These are phyloP conservation scores for Petrolisthes manimaculis DNA, from an alignment of 2,888 invertebrate genomes.

Conservation along the genomic window DNA sequence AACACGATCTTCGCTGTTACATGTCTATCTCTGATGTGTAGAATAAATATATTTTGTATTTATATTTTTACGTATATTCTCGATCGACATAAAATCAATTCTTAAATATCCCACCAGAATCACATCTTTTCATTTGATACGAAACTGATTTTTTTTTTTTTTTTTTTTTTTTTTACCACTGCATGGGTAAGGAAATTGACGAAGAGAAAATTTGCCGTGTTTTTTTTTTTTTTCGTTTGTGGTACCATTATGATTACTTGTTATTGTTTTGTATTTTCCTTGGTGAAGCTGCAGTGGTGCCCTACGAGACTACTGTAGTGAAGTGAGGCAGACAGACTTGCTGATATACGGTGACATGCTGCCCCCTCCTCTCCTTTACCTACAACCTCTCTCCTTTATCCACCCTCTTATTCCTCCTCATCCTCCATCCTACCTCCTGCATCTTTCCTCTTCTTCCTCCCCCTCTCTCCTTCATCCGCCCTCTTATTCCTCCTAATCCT, in stretches of 20 bases:
- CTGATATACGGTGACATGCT: neutral
- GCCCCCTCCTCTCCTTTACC: neutral
- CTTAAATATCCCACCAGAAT: neutral
- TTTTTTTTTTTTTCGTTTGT: neutral
- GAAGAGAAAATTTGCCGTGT: neutral
- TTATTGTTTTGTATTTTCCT: neutral
- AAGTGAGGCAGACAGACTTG: neutral
- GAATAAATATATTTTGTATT: too few species aligned
- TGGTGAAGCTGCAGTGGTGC: neutral
- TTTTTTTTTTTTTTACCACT: neutral
- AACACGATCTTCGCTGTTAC: too few species aligned
- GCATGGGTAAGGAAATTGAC: neutral
- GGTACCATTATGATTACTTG: constrained; percentile 8
- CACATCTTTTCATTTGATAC: neutral
- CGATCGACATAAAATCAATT: neutral
- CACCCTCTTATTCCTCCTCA: neutral
- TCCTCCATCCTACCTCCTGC: neutral
- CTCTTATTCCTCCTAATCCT: neutral
- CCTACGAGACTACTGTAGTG: neutral
- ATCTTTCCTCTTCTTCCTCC: neutral
- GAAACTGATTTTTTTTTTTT: neutral
- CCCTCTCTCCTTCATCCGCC: neutral
- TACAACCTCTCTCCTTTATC: neutral
- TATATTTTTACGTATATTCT: too few species aligned
- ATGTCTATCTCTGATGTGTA: too few species aligned